phyloP scores from a whole-genome alignment of 2,797 vertebrate species.

The Artibeus jamaicensis region DNA sequence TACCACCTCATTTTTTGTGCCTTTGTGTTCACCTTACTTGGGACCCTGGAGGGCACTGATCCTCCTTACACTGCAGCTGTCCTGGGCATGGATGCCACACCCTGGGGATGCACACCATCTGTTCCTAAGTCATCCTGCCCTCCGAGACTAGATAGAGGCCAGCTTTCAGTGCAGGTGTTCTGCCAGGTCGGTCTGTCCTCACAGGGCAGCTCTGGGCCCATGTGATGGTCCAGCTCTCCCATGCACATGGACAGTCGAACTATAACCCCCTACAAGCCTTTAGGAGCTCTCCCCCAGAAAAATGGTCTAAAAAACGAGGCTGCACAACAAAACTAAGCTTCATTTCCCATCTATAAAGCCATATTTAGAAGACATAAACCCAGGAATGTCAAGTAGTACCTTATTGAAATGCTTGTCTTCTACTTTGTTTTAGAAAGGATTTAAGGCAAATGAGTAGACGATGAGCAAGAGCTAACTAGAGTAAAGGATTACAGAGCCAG shows the following conservation, averaged over 20 bases:
- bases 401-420: background rate
- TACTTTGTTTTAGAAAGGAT: background rate
- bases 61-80: background rate
- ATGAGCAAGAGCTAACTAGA: background rate
- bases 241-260: background rate
- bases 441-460: background rate
- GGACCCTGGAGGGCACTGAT: background rate
- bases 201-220: background rate
- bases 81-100: background rate
- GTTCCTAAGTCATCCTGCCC: background rate
- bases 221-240: background rate
- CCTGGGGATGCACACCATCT: background rate
- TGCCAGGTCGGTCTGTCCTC: background rate
- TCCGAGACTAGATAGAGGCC: background rate
- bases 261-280: background rate
- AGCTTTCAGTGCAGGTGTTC: background rate
- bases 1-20: background rate
- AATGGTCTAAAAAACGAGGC: background rate
- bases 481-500: background rate
- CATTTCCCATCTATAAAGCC: background rate
- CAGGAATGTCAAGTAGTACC: background rate
- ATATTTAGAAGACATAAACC: background rate
- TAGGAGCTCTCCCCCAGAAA: background rate
- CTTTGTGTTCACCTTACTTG: background rate
- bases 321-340: background rate